Evolutionary conservation across 1,140 invertebrate species (phyloP).

Genomic region (Aphelenchoides besseyi): DNA sequence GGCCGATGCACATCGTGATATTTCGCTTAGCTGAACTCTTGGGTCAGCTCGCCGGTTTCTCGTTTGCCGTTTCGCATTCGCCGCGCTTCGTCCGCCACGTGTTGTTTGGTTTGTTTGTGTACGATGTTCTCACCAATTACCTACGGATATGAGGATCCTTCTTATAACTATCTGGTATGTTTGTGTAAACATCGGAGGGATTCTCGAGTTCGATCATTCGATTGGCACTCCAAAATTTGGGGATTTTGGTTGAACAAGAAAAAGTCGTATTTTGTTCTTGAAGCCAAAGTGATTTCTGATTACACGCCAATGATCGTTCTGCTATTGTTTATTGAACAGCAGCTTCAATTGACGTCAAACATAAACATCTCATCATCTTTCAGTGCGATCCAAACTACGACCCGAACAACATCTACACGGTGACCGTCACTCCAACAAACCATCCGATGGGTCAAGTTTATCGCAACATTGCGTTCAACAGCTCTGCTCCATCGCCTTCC

Average conservation of each 20-base stretch:
- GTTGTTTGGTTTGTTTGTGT: not conserved
- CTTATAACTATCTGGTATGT: not conserved
- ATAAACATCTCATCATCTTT: not conserved
- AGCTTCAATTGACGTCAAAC: not conserved
- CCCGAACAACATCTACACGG: not conserved
- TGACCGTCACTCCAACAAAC: not conserved
- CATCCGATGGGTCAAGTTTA: not conserved
- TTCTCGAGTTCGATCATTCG: too few relatives aligned
- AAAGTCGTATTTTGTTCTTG: too few relatives aligned
- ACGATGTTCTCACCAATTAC: not conserved
- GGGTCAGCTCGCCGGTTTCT: too few relatives aligned
- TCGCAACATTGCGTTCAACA: not conserved
- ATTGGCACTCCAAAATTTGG: too few relatives aligned
- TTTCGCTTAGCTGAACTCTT: too few relatives aligned
- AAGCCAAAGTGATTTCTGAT: too few relatives aligned
- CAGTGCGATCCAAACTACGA: not conserved
- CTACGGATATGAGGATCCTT: not conserved
- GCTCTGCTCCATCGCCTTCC: not conserved
- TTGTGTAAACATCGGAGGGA: not conserved
- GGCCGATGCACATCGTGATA: too few relatives aligned
- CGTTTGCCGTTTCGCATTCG: not conserved
- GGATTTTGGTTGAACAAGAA: too few relatives aligned
- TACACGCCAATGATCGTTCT: too few relatives aligned
- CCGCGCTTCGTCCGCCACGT: constrained; percentile 3
- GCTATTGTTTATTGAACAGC: not conserved